Conservation (phyloP, 1,140 invertebrate species). For the Penaeus vannamei region DNA sequence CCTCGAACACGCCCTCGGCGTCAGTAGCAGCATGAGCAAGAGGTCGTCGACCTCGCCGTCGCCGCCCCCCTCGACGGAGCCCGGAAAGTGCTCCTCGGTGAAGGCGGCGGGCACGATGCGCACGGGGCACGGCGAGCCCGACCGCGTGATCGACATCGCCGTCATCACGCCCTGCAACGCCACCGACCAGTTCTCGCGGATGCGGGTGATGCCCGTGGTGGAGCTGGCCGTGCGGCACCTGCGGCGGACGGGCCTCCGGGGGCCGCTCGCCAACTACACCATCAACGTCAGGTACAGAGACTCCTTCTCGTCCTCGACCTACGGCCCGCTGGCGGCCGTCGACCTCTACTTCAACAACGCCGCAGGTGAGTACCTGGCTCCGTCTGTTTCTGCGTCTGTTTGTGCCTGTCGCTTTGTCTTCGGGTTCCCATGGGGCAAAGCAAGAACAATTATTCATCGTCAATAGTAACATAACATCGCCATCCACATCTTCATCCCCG, state of each 20-base stretch:
- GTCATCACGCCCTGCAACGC: slow-evolving; percentile 80
- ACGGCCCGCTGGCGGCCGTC: slow-evolving; percentile 84
- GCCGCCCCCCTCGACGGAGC: background rate
- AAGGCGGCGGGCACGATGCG: background rate
- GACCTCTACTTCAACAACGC: slow-evolving; percentile 80
- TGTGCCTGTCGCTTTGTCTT: no score
- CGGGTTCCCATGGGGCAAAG: no score
- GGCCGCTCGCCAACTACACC: slow-evolving; percentile 78
- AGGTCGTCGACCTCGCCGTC: no score
- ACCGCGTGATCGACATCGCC: slow-evolving; percentile 72
- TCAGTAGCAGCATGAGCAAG: no score
- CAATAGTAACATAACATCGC: no score
- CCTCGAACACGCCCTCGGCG: no score
- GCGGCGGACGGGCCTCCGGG: slow-evolving; percentile 75
- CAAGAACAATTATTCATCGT: no score
- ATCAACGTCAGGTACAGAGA: slow-evolving; percentile 81
- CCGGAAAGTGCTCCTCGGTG: slow-evolving; percentile 5
- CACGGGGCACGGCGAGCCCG: background rate
- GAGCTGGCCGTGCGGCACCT: slow-evolving; percentile 78
- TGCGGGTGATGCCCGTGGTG: slow-evolving; percentile 82
- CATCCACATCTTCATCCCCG: no score
- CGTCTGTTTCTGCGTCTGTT: no score
- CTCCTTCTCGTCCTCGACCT: slow-evolving; percentile 84
- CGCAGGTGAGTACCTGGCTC: slow-evolving; percentile 38
- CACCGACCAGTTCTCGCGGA: slow-evolving; percentile 77